Conservation (phyloP, 2,113 vertebrate species). For the Paramisgurnus dabryanus region DNA sequence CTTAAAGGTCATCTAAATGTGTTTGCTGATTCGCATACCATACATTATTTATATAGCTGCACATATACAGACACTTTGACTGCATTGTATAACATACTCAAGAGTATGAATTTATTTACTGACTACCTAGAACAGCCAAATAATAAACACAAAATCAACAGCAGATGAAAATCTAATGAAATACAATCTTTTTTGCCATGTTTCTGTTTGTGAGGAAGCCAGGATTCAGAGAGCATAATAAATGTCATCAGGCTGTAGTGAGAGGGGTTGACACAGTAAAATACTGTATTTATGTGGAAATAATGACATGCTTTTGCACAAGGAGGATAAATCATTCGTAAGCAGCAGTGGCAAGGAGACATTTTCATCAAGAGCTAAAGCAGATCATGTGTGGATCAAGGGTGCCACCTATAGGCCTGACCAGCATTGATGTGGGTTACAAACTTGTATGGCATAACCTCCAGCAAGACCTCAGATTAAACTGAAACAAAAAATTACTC, state of each 20-base stretch:
- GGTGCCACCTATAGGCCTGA: conserved; percentile 59
- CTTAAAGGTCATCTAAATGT: not conserved
- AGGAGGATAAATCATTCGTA: conserved; percentile 56
- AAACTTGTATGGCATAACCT: too few relatives aligned
- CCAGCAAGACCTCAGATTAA: too few relatives aligned
- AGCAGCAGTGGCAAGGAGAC: conserved; percentile 32
- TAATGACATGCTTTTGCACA: conserved; percentile 43
- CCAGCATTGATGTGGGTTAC: too few relatives aligned
- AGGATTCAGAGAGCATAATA: conserved; percentile 3
- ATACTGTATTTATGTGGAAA: conserved; percentile 56
- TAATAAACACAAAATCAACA: conserved; percentile 2
- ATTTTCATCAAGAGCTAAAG: conserved; percentile 16
- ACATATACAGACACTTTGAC: not conserved
- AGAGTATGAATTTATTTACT: not conserved
- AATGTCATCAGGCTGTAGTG: conserved; percentile 24
- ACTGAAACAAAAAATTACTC: too few relatives aligned
- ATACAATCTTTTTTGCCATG: not conserved
- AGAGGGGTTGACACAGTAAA: conserved; percentile 37
- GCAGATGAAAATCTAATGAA: not conserved
- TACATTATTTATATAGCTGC: too few relatives aligned
- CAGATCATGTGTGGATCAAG: conserved; percentile 45
- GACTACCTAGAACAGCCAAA: not conserved
- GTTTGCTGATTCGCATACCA: not conserved
- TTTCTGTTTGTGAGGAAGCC: conserved; percentile 1
- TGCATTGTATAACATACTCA: not conserved